Conservation (phyloP, 2,797 vertebrate species). For the Falco novaeseelandiae region DNA sequence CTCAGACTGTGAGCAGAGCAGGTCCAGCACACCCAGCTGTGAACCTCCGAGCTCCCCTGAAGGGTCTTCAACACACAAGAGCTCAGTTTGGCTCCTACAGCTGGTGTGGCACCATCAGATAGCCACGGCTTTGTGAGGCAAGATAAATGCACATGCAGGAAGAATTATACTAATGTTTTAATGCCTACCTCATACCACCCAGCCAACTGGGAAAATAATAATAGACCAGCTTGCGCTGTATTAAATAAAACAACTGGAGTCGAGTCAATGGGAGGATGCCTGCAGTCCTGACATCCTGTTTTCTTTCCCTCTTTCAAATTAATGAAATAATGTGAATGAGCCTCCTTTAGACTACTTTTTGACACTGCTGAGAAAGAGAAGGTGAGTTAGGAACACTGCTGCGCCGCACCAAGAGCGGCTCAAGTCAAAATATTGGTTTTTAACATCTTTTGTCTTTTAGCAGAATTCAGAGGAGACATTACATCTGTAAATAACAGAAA, state of each 20-base stretch:
- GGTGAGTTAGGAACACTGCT: background rate
- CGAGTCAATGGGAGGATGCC: background rate
- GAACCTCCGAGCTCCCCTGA: background rate
- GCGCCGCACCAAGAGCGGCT: background rate
- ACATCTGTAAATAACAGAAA: background rate
- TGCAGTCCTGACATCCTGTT: background rate
- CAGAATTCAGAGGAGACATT: background rate
- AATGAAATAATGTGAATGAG: background rate
- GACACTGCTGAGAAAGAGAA: background rate
- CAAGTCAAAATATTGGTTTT: background rate
- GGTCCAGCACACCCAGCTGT: accelerated
- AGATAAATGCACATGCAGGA: background rate
- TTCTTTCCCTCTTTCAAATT: background rate
- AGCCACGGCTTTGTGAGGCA: background rate
- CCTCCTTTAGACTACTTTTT: background rate
- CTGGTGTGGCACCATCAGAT: background rate
- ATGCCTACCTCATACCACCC: background rate
- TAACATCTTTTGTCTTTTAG: background rate
- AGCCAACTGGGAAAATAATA: background rate
- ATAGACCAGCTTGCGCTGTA: background rate
- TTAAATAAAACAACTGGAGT: background rate
- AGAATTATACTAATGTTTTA: background rate
- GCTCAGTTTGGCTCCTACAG: background rate
- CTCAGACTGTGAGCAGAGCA: background rate
- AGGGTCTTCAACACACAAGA: background rate